Conservation (phyloP, 2,797 vertebrate genomes). For the Enteromius trimaculatus region DNA sequence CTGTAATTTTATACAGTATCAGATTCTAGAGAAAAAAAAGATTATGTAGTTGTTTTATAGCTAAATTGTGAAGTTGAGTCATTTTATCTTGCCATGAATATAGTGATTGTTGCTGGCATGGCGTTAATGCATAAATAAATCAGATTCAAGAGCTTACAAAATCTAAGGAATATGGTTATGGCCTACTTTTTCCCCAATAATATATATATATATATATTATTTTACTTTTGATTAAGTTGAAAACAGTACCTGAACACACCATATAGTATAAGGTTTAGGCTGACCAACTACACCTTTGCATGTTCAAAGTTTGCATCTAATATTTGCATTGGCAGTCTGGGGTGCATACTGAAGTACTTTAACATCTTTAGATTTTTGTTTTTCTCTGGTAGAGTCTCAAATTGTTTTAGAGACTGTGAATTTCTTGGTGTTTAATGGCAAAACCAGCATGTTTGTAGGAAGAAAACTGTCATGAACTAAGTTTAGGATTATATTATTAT, state of each 20-base stretch:
- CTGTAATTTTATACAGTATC: background rate
- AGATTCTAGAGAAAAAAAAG: background rate
- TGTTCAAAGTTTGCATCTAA: background rate
- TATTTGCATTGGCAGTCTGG: conserved; percentile 6
- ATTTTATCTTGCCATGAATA: no score
- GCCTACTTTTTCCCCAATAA: background rate
- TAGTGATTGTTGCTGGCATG: no score
- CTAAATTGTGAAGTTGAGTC: no score
- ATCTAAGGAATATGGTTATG: background rate
- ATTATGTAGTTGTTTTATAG: no score
- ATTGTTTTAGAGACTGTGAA: background rate
- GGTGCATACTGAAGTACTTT: background rate
- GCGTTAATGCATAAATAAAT: no score
- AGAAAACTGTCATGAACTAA: conserved; percentile 11
- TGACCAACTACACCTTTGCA: conserved; percentile 5
- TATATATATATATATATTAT: background rate
- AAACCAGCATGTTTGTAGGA: background rate
- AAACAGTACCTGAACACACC: background rate
- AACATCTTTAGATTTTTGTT: background rate
- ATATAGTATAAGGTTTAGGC: background rate
- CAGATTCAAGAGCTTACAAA: background rate
- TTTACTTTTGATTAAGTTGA: background rate
- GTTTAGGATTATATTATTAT: background rate
- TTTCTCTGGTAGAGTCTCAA: background rate
- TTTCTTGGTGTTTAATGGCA: background rate